These are phyloP conservation scores for Myotis vivesi DNA, from an alignment of 2,797 vertebrate species.

Conservation along the genomic window DNA sequence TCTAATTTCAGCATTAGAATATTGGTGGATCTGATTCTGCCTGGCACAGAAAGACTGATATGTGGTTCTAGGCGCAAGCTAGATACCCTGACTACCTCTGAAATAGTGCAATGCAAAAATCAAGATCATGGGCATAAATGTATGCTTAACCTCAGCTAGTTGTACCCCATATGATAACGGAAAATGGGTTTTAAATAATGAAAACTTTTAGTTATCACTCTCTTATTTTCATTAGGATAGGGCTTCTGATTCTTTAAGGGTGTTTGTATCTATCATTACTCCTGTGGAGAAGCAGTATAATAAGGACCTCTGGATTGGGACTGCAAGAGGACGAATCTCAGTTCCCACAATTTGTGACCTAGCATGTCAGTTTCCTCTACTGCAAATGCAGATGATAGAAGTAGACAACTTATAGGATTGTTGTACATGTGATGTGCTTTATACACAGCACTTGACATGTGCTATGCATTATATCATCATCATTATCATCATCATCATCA, in stretches of 20 bases:
- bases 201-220: background rate
- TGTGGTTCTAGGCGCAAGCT: background rate
- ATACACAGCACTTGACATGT: background rate
- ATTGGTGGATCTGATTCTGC: slow-evolving; percentile 21
- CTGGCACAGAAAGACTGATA: background rate
- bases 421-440: background rate
- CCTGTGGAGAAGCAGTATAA: background rate
- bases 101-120: background rate
- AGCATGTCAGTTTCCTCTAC: background rate
- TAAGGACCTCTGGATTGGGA: background rate
- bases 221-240: background rate
- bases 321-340: background rate
- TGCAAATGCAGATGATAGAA: background rate
- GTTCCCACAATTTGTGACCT: background rate
- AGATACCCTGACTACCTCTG: background rate
- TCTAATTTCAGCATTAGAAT: slow-evolving; percentile 66
- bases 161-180: background rate
- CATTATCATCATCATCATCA: background rate
- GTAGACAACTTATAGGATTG: background rate
- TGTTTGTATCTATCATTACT: background rate
- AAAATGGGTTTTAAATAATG: background rate
- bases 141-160: background rate
- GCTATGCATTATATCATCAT: background rate
- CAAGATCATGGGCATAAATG: background rate
- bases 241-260: slow-evolving; percentile 31